These are phyloP conservation scores for Kradibia gibbosae DNA, from an alignment of 1,140 invertebrate species.

Conservation along the genomic window DNA sequence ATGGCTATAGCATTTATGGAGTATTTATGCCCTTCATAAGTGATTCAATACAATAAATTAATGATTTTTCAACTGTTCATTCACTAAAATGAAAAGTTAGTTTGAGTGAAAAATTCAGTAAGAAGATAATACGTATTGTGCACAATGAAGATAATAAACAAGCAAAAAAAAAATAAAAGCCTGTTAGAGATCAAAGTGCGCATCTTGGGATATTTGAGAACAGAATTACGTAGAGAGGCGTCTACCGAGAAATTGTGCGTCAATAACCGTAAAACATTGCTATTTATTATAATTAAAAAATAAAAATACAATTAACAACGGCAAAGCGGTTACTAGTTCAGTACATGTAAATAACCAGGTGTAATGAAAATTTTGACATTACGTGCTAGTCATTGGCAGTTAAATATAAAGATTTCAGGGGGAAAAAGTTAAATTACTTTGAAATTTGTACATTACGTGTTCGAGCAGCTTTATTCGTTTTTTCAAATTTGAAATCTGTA, in stretches of 20 bases:
- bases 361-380: constrained; percentile 40
- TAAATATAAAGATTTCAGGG: background rate
- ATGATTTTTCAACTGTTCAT: background rate
- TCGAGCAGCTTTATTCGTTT: background rate
- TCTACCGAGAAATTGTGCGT: constrained; percentile 21
- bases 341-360: constrained; percentile 44
- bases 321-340: background rate
- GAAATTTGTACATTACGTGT: background rate
- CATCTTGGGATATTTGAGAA: background rate
- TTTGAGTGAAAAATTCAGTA: background rate
- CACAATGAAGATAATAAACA: background rate
- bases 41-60: background rate
- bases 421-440: background rate
- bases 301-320: constrained; percentile 44
- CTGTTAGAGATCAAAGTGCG: constrained; percentile 8
- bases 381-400: background rate
- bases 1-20: background rate
- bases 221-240: background rate
- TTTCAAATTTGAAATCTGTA: background rate
- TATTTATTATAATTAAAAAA: constrained; percentile 28
- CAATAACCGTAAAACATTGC: background rate
- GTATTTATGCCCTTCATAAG: background rate
- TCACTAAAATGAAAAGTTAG: background rate
- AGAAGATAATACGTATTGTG: background rate
- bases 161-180: background rate